Evolutionary conservation across 1,140 invertebrate genomes (phyloP), one percentile per base, ranked within the genome.

Genomic region (Caenorhabditis elegans): DNA sequence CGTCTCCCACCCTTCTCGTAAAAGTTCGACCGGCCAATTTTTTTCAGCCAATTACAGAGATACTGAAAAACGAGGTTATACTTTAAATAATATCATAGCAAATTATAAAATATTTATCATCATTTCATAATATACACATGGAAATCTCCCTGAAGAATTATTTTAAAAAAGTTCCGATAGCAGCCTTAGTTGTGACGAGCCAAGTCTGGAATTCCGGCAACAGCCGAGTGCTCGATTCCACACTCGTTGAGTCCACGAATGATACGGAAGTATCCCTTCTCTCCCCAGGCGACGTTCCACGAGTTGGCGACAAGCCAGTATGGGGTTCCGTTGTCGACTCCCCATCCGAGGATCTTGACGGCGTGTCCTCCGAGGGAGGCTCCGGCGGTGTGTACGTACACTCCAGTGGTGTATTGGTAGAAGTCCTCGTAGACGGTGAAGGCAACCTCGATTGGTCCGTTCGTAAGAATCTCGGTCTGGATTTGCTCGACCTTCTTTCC

Each of bases 271-370:
- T 93, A 94, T n/a, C 96, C 95, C 49, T 87, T 80, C 84, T 86
- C 81, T 82, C 81, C 81, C 85, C 85, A 88, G 34, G 87, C 82
- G 36, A 49, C 53, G 76, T 87, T 87, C 86, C 85, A 85, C 22
- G 51, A 96, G 91, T 97, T 97, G 51, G 94, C 95, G 85, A 95
- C 92, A 0, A 95, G 91, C 95, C 95, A 97, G 89, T 96, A 97
- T 34, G 94, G 93, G 46, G 92, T 92, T 0, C 92, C 75, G 79
- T 94, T 92, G 88, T 95, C 95, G 1, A 93, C 92, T 26, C 95
- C 95, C 94, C 94, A 96, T 28, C 95, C 95, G 10, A 97, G 90
- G 39, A 97, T 94, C 87, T 94, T 94, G 60, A 97, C 93, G 31
- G 96, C 95, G 91, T 97, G 95, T 13, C 95, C 95, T 43, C 95